Base-by-base conservation (phyloP, 2,113 vertebrate species). In the Gopherus evgoodei region DNA sequence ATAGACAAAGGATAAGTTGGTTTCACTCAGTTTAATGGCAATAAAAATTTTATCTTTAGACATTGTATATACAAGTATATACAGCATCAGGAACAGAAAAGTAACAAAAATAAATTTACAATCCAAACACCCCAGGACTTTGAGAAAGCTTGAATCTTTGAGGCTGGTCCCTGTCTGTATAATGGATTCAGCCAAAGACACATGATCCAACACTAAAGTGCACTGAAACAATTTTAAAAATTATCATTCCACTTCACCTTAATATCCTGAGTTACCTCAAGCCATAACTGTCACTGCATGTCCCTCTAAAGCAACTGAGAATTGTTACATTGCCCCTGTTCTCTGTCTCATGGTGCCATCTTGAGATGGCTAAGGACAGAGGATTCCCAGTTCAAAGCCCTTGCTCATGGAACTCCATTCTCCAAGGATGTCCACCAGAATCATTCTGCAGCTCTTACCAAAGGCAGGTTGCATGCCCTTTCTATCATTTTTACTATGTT, bases 1-100 rank as follows among this genome's bases (percentile, higher is more conserved):
- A 44, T 82, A 75, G 12, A 89, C 27, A 54, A 8, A 90, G 17
- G 11, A 50, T 91, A 92, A 92, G 83, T 27, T 81, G 4, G 8
- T 49, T 94, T 90, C 3, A 79, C 50, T 57, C 80, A 65, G 22
- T 83, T 93, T 29, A 83, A 49, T 50, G 50, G 25, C 47, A 19
- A 90, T 81, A 83, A 84, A 96, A 87, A 31, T 65, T 92, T 27
- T 69, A 82, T n/a, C 69, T 44, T 80, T 56, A 75, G 87, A 90
- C 13, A 56, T 1, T 3, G 81, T 53, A 38, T 38, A 38, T 38
- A 38, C 38, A 2, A 4, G 35, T 29, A 94, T 89, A 53, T 89
- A 89, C 1, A 91, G 44, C 65, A 88, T 62, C 57, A 88, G 44
- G 17, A 6, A 92, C 19, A 24, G 2, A 72, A 83, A 88, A 81